A percentile compares a stretch with the other conserved stretches of the same genome.
Evolutionary conservation across 2,888 invertebrate species (phyloP).

Genomic region (Pollenia griseotomentosa): DNA sequence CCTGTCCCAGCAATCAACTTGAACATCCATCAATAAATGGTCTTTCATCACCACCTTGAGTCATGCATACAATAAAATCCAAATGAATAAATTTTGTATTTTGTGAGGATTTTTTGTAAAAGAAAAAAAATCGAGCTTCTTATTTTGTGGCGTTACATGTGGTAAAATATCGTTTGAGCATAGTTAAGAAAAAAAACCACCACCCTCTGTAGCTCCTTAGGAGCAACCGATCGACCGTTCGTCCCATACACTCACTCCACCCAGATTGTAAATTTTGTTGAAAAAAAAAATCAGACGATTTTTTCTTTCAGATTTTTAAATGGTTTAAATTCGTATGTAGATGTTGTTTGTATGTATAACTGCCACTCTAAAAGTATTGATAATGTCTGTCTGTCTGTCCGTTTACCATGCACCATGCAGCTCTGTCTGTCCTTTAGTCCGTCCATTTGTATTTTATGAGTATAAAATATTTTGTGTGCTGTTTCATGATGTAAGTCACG

Average conservation of each 20-base stretch:
- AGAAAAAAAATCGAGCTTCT: not conserved
- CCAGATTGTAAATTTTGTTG: conserved; percentile 39
- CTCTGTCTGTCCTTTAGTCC: conserved; percentile 34
- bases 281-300: conserved; percentile 50
- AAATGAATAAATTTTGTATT: conserved; percentile 61
- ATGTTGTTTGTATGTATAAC: conserved; percentile 46
- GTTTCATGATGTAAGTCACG: conserved; percentile 74
- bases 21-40: conserved; percentile 71
- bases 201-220: conserved; percentile 52
- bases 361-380: conserved; percentile 58
- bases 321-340: conserved; percentile 27
- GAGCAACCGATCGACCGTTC: not conserved
- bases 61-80: conserved; percentile 69
- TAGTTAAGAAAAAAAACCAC: conserved; percentile 31
- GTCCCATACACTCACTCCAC: conserved; percentile 51
- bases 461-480: conserved; percentile 50
- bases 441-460: conserved; percentile 23
- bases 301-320: conserved; percentile 4
- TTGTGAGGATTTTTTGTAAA: conserved; percentile 30
- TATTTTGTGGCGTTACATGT: conserved; percentile 33
- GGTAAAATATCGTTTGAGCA: conserved; percentile 7
- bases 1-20: conserved; percentile 71
- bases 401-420: conserved; percentile 9
- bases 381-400: conserved; percentile 39
- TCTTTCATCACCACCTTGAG: conserved; percentile 71